Evolutionary conservation across 2,113 vertebrate genomes (phyloP).

Genomic region (Phasianus colchicus): DNA sequence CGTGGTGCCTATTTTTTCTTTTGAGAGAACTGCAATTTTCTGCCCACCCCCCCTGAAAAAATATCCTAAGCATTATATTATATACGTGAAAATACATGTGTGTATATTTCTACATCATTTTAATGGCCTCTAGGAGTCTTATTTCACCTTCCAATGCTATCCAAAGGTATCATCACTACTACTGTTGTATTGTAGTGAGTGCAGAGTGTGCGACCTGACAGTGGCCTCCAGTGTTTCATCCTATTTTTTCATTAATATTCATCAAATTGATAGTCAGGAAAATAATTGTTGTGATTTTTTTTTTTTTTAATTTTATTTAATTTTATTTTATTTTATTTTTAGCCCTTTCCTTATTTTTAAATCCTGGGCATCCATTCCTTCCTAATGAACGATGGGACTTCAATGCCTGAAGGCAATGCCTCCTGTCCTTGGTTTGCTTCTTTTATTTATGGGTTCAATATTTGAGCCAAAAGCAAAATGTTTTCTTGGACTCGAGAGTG

Average conservation of each 20-base stretch:
- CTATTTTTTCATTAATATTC: background rate
- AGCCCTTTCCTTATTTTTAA: fast-evolving
- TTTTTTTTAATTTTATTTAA: no score
- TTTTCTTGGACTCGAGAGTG: fast-evolving
- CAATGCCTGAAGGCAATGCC: background rate
- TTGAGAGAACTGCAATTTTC: background rate
- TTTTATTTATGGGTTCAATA: background rate
- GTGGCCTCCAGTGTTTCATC: background rate
- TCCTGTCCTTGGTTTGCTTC: fast-evolving
- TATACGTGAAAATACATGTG: fast-evolving
- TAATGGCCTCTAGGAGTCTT: background rate
- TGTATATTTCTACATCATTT: fast-evolving
- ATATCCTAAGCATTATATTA: fast-evolving
- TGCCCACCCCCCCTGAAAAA: background rate
- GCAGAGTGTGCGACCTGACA: fast-evolving
- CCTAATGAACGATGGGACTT: fast-evolving
- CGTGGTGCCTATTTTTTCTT: fast-evolving
- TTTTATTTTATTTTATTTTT: background rate
- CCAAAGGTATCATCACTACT: fast-evolving
- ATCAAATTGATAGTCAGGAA: background rate
- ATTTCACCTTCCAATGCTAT: fast-evolving
- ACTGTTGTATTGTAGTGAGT: fast-evolving
- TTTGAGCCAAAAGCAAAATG: fast-evolving
- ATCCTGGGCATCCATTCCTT: background rate
- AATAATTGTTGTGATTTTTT: fast-evolving